A percentile compares a stretch with the other conserved stretches of the same genome.
Evolutionary conservation across 2,113 vertebrate genomes (phyloP).

Genomic region (Forbesichthys papilliferus): DNA sequence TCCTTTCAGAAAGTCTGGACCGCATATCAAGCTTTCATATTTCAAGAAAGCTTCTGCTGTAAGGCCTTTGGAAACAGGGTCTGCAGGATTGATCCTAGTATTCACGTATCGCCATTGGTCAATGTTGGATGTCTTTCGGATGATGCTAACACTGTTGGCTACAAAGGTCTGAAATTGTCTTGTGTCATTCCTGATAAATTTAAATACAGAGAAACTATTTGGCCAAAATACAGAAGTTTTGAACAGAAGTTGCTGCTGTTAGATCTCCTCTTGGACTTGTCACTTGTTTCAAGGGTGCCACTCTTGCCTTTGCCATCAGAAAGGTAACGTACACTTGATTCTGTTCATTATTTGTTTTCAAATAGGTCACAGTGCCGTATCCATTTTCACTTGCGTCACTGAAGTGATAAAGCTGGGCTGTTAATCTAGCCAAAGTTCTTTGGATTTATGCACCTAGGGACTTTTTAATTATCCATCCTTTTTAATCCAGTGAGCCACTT

Average conservation of each 20-base stretch:
- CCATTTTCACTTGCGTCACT: constrained; percentile 9
- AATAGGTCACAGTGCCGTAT: constrained; percentile 2
- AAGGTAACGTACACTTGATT: not conserved
- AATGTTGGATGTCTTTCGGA: not conserved
- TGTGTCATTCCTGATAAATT: constrained; percentile 14
- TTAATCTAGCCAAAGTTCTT: constrained; percentile 1
- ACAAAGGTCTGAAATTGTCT: constrained; percentile 9
- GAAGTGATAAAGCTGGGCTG: constrained; percentile 17
- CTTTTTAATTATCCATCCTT: not conserved
- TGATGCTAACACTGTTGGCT: not conserved
- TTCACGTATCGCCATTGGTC: constrained; percentile 8
- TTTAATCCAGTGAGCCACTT: not conserved
- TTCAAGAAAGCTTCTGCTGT: not conserved
- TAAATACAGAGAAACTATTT: constrained; percentile 5
- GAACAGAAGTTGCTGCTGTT: not conserved
- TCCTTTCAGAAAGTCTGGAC: constrained; percentile 2
- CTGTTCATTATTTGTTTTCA: not conserved
- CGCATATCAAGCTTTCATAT: not conserved
- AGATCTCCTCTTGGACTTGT: not conserved
- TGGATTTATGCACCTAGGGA: not conserved
- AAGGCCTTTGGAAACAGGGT: not conserved
- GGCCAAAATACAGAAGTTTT: constrained; percentile 1
- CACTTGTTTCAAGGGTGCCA: too few species aligned
- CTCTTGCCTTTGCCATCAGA: constrained; percentile 6
- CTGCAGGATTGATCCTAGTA: constrained; percentile 5